phyloP scores from a whole-genome alignment of 2,113 vertebrate genomes.

The Etheostoma spectabile region DNA sequence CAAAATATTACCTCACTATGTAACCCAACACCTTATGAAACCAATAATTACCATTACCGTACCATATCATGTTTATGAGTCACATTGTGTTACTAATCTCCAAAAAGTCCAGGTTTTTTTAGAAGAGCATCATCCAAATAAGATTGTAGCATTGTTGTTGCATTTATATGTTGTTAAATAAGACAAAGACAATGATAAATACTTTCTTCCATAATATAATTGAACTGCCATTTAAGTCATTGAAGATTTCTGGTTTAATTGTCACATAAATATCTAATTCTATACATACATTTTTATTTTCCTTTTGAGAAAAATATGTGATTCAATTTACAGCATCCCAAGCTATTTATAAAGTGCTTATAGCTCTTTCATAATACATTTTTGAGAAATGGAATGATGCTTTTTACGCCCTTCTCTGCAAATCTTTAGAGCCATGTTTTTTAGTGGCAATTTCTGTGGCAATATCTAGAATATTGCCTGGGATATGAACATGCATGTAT shows the following conservation, averaged over 20 bases:
- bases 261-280: not conserved
- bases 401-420: constrained; percentile 6
- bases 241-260: too few species aligned
- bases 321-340: not conserved
- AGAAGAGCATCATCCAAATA: too few species aligned
- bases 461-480: constrained; percentile 11
- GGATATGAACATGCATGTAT: constrained; percentile 21
- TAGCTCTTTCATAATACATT: not conserved
- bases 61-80: not conserved
- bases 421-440: constrained; percentile 1
- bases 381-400: not conserved
- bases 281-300: not conserved
- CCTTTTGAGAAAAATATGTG: not conserved
- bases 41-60: not conserved
- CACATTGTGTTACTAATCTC: not conserved
- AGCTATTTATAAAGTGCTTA: not conserved
- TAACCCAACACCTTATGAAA: not conserved
- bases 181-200: too few species aligned
- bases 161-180: too few species aligned
- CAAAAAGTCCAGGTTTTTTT: not conserved
- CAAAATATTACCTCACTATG: not conserved
- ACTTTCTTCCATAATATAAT: too few species aligned
- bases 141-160: too few species aligned
- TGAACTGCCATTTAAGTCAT: too few species aligned
- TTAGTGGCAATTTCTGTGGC: not conserved